phyloP scores from a whole-genome alignment of 1,140 invertebrate species.

The Eriocheir sinensis region DNA sequence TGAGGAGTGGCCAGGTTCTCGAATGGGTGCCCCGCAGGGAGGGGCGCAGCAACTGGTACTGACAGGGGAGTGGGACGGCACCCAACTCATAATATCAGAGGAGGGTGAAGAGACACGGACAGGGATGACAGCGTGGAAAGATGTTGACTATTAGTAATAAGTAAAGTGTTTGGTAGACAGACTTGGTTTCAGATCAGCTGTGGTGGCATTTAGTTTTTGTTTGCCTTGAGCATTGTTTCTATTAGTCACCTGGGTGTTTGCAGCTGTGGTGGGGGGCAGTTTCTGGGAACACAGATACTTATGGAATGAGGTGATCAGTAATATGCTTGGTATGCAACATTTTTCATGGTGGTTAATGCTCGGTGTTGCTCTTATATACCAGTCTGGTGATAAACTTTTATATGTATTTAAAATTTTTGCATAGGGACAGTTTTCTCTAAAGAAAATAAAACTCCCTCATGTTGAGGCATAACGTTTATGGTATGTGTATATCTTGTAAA shows the following conservation, averaged over 20 bases:
- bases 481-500: too few species aligned
- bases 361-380: not conserved
- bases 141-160: conserved; percentile 42
- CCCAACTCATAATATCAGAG: conserved; percentile 53
- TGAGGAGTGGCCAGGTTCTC: conserved; percentile 62
- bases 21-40: conserved; percentile 41
- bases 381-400: too few species aligned
- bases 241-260: not conserved
- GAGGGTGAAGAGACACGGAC: conserved; percentile 57
- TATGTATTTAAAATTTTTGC: too few species aligned
- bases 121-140: conserved; percentile 63
- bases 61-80: conserved; percentile 54
- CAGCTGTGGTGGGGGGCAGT: not conserved
- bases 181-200: not conserved
- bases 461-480: not conserved
- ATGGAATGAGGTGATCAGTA: not conserved
- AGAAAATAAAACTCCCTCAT: not conserved
- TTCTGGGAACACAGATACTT: not conserved
- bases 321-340: not conserved
- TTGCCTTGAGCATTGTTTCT: not conserved
- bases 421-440: not conserved
- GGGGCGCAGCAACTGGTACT: conserved; percentile 58
- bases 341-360: not conserved
- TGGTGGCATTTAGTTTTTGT: not conserved
- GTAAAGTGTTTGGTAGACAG: not conserved